Evolutionary conservation across 2,113 vertebrate species (phyloP).

Genomic region (Lophochroa leadbeateri): DNA sequence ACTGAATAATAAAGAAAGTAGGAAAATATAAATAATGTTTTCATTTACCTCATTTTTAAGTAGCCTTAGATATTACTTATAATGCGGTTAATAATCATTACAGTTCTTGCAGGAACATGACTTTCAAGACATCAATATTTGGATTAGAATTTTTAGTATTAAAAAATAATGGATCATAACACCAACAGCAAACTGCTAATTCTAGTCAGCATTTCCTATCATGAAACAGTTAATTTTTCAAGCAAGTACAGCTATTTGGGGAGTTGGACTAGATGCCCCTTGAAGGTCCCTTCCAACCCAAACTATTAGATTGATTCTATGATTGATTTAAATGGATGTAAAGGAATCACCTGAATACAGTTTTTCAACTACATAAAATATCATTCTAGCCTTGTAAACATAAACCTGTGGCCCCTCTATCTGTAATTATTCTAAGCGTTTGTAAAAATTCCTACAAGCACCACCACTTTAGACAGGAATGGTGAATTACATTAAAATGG

Average conservation of each 20-base stretch:
- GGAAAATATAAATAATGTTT: background rate
- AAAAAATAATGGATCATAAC: background rate
- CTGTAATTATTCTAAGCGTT: background rate
- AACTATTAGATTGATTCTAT: background rate
- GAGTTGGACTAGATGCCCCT: background rate
- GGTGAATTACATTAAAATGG: background rate
- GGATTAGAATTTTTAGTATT: background rate
- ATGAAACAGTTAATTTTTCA: background rate
- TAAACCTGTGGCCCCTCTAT: background rate
- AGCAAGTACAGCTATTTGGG: background rate
- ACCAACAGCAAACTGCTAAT: background rate
- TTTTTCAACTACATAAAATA: background rate
- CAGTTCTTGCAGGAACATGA: background rate
- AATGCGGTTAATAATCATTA: background rate
- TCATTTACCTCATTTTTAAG: background rate
- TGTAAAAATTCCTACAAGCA: background rate
- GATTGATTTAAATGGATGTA: background rate
- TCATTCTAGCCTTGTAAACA: background rate
- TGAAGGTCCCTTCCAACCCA: background rate
- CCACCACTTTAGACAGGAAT: background rate
- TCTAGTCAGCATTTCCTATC: background rate
- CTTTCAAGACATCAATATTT: background rate
- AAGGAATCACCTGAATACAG: background rate
- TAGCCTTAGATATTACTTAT: background rate
- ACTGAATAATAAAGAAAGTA: background rate